phyloP scores from a whole-genome alignment of 1,140 invertebrate genomes.

The fruit fly (Drosophila melanogaster) region DNA sequence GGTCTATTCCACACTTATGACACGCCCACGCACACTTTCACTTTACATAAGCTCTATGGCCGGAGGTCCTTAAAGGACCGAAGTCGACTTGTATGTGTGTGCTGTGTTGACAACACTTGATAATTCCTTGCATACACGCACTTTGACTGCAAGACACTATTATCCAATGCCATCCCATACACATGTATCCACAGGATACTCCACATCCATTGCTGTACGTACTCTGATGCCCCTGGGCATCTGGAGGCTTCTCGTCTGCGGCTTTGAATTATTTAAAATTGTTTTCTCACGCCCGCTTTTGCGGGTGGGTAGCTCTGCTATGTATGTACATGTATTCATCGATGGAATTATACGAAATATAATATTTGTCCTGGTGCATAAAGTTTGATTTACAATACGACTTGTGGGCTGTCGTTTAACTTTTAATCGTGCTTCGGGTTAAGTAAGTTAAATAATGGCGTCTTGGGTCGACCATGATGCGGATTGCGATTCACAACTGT shows the following conservation, averaged over 20 bases:
- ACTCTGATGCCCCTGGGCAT: slow-evolving; percentile 14
- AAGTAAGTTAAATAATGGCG: slow-evolving; percentile 2
- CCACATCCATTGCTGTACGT: slow-evolving; percentile 25
- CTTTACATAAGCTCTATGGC: slow-evolving; percentile 70
- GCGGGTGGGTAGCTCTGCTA: not conserved
- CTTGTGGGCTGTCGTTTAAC: slow-evolving; percentile 7
- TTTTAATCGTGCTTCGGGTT: slow-evolving; percentile 50
- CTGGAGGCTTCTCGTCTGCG: slow-evolving; percentile 47
- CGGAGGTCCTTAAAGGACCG: slow-evolving; percentile 58
- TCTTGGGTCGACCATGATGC: not conserved
- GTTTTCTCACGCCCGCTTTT: slow-evolving; percentile 52
- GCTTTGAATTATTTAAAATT: slow-evolving; percentile 81
- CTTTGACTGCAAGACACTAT: slow-evolving; percentile 60
- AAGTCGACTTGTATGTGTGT: slow-evolving; percentile 26
- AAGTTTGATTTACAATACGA: slow-evolving; percentile 34
- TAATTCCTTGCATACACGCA: slow-evolving; percentile 81
- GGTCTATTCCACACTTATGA: slow-evolving; percentile 67
- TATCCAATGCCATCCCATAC: slow-evolving; percentile 15
- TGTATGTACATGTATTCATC: slow-evolving; percentile 63
- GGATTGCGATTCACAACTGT: not conserved
- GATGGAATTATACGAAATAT: slow-evolving; percentile 27
- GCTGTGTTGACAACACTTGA: slow-evolving; percentile 77
- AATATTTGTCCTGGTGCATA: slow-evolving; percentile 16
- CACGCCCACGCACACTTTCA: slow-evolving; percentile 77
- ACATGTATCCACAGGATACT: slow-evolving; percentile 57